phyloP scores from a whole-genome alignment of 2,113 vertebrate genomes.

The Boleophthalmus pectinirostris region DNA sequence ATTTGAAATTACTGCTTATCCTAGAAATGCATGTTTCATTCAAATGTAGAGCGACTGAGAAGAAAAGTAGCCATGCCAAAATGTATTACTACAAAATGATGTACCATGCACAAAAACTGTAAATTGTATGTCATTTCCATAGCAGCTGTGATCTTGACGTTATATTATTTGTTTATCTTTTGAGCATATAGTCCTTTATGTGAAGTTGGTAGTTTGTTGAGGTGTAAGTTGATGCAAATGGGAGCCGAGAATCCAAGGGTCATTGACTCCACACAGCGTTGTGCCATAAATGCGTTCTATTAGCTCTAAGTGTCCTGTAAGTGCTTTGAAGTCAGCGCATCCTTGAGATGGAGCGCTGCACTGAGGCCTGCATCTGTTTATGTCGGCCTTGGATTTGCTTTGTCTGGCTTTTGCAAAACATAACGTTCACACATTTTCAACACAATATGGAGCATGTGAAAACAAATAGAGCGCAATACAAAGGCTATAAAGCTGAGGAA shows the following conservation, averaged over 20 bases:
- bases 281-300: constrained; percentile 39
- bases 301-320: constrained; percentile 37
- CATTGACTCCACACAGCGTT: constrained; percentile 30
- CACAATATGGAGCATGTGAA: constrained; percentile 21
- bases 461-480: constrained; percentile 4
- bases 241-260: constrained; percentile 22
- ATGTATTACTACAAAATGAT: neutral
- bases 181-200: neutral
- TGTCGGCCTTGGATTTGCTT: constrained; percentile 7
- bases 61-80: neutral
- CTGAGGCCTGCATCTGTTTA: constrained; percentile 31
- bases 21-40: neutral
- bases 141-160: neutral
- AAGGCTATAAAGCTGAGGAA: constrained; percentile 14
- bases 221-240: constrained; percentile 14
- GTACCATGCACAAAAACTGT: neutral
- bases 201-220: constrained; percentile 5
- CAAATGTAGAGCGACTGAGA: neutral
- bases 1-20: neutral
- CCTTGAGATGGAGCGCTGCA: constrained; percentile 38
- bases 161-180: constrained; percentile 19
- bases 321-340: constrained; percentile 64
- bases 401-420: constrained; percentile 19
- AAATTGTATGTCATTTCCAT: neutral
- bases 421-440: constrained; percentile 14